Evolutionary conservation across 2,888 invertebrate species (phyloP).

Genomic region (Caenorhabditis virilis): DNA sequence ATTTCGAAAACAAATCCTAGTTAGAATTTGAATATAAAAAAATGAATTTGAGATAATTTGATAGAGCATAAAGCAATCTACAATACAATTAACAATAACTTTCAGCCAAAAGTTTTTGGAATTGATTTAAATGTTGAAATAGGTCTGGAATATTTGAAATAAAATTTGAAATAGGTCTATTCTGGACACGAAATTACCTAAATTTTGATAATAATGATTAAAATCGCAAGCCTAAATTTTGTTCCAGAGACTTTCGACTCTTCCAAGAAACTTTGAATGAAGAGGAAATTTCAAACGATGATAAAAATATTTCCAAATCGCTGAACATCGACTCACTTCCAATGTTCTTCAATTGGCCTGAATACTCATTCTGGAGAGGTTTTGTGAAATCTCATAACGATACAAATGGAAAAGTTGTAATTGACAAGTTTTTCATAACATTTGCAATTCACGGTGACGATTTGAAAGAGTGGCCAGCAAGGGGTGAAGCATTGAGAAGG

Average conservation of each 20-base stretch:
- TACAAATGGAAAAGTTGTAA: neutral
- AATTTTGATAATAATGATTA: conserved; percentile 4
- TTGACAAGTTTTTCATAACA: conserved; percentile 55
- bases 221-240: neutral
- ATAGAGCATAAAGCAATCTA: no score
- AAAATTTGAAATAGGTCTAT: no score
- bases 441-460: conserved; percentile 53
- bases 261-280: conserved; percentile 37
- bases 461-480: conserved; percentile 49
- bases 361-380: conserved; percentile 58
- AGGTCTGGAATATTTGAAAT: no score
- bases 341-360: conserved; percentile 60
- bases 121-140: no score
- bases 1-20: no score
- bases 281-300: conserved; percentile 12
- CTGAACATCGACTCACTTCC: conserved; percentile 30
- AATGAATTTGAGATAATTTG: no score
- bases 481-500: conserved; percentile 49
- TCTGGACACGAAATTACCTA: no score
- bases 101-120: neutral
- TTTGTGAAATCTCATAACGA: conserved; percentile 45
- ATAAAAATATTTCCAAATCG: conserved; percentile 4
- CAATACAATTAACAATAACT: neutral
- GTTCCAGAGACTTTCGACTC: conserved; percentile 32
- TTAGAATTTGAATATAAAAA: no score